Evolutionary conservation across 2,888 invertebrate genomes (phyloP).

Genomic region (Heliconius aoede): DNA sequence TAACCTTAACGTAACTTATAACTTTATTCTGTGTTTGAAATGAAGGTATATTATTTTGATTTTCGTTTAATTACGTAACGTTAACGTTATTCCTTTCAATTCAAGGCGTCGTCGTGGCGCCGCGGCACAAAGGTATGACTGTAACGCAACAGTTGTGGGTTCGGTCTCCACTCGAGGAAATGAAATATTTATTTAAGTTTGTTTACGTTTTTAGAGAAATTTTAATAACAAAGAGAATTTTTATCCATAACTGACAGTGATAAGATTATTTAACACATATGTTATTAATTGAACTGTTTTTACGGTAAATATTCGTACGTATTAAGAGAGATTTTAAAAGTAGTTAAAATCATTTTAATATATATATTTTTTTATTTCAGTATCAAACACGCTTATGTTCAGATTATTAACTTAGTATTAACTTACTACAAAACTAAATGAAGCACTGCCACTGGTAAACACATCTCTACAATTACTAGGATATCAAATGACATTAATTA

Average conservation of each 20-base stretch:
- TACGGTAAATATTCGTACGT: too few relatives aligned
- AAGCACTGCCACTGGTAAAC: background rate
- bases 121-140: too few relatives aligned
- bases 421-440: background rate
- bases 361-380: background rate
- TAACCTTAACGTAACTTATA: slow-evolving; percentile 26
- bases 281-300: too few relatives aligned
- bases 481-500: slow-evolving; percentile 18
- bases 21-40: background rate
- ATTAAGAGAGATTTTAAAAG: background rate
- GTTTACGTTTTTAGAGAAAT: too few relatives aligned
- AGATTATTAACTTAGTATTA: background rate
- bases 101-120: too few relatives aligned
- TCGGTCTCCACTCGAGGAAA: too few relatives aligned
- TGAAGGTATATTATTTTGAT: background rate
- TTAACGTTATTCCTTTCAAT: background rate
- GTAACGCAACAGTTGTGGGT: too few relatives aligned
- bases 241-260: background rate
- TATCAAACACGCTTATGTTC: background rate
- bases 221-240: too few relatives aligned
- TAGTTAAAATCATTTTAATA: background rate
- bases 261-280: too few relatives aligned
- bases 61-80: too few relatives aligned
- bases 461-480: background rate
- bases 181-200: too few relatives aligned